Percentiles rank a stretch among this genome's conserved stretches.
Evolutionary conservation across 2,113 vertebrate species (phyloP).

Genomic region (Tachysurus fulvidraco): DNA sequence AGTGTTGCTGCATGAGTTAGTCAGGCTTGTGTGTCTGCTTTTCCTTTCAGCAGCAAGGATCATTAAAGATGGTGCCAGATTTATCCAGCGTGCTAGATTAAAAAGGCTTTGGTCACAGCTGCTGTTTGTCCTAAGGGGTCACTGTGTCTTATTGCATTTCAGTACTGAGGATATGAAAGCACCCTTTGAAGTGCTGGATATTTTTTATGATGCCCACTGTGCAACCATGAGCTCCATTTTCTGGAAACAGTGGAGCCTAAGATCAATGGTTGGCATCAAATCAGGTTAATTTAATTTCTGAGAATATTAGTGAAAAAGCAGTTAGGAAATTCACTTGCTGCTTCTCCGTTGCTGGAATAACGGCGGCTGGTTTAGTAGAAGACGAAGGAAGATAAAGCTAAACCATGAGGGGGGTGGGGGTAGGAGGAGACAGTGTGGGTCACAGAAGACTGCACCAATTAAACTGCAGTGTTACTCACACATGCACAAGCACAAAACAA

Average conservation of each 20-base stretch:
- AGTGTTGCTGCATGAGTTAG: constrained; percentile 27
- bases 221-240: constrained; percentile 41
- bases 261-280: constrained; percentile 56
- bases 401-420: constrained; percentile 14
- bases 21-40: constrained; percentile 25
- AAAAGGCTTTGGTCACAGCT: constrained; percentile 41
- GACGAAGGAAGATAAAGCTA: constrained; percentile 24
- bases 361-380: constrained; percentile 31
- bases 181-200: constrained; percentile 50
- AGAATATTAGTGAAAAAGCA: constrained; percentile 59
- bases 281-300: constrained; percentile 64
- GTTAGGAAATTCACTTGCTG: constrained; percentile 62
- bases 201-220: constrained; percentile 30
- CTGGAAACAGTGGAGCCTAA: constrained; percentile 40
- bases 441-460: constrained; percentile 18
- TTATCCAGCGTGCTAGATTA: constrained; percentile 34
- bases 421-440: background rate
- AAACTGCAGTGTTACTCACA: constrained; percentile 15
- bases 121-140: constrained; percentile 35
- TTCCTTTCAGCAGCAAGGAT: constrained; percentile 27
- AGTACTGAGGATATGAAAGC: constrained; percentile 44
- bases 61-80: constrained; percentile 28
- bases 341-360: constrained; percentile 51
- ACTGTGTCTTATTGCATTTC: constrained; percentile 37
- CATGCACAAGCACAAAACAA: background rate